These are phyloP conservation scores for Sitta europaea DNA, from an alignment of 2,113 vertebrate species.

Conservation along the genomic window DNA sequence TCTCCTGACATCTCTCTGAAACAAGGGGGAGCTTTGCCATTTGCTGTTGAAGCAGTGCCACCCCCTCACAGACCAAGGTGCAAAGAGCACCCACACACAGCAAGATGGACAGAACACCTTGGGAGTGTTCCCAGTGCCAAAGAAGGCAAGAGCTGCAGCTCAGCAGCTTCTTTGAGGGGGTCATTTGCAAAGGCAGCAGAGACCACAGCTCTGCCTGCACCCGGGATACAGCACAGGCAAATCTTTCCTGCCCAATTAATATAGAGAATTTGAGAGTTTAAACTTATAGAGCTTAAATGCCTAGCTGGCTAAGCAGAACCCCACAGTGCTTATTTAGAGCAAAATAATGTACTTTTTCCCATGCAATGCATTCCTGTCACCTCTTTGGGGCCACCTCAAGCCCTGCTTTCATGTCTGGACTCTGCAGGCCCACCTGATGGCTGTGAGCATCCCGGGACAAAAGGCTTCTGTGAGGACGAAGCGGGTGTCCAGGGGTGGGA, in stretches of 20 bases:
- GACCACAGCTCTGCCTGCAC: neutral
- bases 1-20: neutral
- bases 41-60: neutral
- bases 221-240: neutral
- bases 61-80: accelerated
- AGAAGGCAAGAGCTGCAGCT: neutral
- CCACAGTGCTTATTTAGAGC: neutral
- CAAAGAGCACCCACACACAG: accelerated
- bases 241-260: neutral
- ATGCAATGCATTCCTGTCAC: neutral
- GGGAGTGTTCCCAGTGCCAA: neutral
- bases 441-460: constrained; percentile 8
- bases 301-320: neutral
- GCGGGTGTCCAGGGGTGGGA: neutral
- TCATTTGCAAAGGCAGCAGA: neutral
- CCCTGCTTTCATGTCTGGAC: neutral
- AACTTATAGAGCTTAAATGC: neutral
- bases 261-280: neutral
- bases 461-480: constrained; percentile 2
- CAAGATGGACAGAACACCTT: neutral
- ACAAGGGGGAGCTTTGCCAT: accelerated
- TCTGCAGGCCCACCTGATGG: neutral
- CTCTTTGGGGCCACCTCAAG: neutral
- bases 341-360: neutral
- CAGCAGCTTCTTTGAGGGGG: neutral